phyloP scores from a whole-genome alignment of 2,888 invertebrate species.

The Callyntrura guangdongensis region DNA sequence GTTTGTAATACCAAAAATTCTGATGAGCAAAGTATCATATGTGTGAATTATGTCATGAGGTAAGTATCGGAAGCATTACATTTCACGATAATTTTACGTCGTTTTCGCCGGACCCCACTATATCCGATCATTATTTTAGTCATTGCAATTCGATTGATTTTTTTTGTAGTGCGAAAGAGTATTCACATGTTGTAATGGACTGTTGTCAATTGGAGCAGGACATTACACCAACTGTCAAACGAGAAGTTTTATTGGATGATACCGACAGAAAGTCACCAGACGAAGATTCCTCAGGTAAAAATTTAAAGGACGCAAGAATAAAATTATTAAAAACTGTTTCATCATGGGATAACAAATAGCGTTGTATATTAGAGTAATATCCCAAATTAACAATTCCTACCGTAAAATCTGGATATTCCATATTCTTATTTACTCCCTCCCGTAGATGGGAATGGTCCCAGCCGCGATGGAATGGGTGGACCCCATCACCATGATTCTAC shows the following conservation, averaged over 20 bases:
- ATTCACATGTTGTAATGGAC: conserved; percentile 96
- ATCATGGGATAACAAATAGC: not conserved
- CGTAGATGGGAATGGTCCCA: conserved; percentile 82
- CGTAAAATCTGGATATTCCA: too few relatives aligned
- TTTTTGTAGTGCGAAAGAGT: conserved; percentile 93
- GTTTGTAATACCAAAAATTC: conserved; percentile 98
- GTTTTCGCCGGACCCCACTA: too few relatives aligned
- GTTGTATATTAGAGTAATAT: too few relatives aligned
- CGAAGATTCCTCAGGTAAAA: conserved; percentile 90
- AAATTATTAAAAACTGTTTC: not conserved
- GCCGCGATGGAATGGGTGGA: conserved; percentile 82
- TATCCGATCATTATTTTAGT: too few relatives aligned
- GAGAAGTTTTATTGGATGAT: conserved; percentile 93
- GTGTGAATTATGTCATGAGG: conserved; percentile 99
- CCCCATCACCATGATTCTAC: conserved; percentile 82
- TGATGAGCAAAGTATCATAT: conserved; percentile 98
- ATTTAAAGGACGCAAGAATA: conserved; percentile 55
- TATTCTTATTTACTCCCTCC: too few relatives aligned
- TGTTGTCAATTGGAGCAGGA: conserved; percentile 93
- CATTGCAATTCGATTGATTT: too few relatives aligned
- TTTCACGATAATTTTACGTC: too few relatives aligned
- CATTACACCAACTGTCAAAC: conserved; percentile 89
- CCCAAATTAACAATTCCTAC: too few relatives aligned
- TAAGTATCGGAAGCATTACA: conserved; percentile 87
- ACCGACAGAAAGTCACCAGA: conserved; percentile 96